These are phyloP conservation scores for Potamilus streckersoni DNA, from an alignment of 1,140 invertebrate species.

Conservation along the genomic window DNA sequence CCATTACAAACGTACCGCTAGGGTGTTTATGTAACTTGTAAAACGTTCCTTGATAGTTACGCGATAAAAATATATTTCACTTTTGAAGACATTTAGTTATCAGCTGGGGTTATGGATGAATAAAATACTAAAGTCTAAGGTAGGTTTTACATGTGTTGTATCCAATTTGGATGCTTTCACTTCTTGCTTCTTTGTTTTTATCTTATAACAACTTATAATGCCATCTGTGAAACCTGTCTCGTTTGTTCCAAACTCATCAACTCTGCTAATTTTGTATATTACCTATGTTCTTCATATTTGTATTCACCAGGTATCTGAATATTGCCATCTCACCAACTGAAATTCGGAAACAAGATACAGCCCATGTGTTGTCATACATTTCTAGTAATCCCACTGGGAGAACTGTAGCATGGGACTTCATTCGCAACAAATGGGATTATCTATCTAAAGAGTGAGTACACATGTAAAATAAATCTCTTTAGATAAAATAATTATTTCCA, in stretches of 20 bases:
- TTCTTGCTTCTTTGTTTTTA: neutral
- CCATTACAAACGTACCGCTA: no score
- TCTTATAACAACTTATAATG: neutral
- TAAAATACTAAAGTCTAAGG: no score
- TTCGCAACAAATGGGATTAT: conserved; percentile 79
- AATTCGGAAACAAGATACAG: conserved; percentile 78
- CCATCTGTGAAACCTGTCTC: no score
- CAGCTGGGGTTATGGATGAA: no score
- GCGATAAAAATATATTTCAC: no score
- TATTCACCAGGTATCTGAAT: conserved; percentile 73
- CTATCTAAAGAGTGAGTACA: conserved; percentile 69
- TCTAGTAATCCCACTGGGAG: conserved; percentile 79
- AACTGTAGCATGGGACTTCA: conserved; percentile 81
- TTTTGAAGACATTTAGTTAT: no score
- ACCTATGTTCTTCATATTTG: neutral
- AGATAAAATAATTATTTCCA: neutral
- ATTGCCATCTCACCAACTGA: conserved; percentile 75
- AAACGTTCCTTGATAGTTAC: no score
- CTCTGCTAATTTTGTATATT: no score
- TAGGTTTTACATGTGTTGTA: no score
- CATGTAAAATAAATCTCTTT: neutral
- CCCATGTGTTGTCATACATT: conserved; percentile 77
- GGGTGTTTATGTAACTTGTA: no score
- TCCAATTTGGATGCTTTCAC: neutral
- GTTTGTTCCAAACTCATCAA: neutral